Evolutionary conservation across 1,140 invertebrate genomes (phyloP), one percentile per base, ranked within the genome.

Genomic region (Sarcophaga bullata): DNA sequence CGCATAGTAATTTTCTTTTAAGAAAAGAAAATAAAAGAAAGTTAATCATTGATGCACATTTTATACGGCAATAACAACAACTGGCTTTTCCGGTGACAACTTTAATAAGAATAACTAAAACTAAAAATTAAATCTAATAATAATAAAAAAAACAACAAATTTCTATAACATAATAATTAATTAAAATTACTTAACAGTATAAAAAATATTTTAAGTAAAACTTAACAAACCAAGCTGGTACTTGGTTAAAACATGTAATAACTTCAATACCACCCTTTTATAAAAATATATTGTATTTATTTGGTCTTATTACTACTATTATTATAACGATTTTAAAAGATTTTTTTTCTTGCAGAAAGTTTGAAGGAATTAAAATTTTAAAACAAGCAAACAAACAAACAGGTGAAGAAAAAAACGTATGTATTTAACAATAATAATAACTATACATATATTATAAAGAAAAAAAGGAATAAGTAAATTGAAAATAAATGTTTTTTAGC

Each of bases 1-100:
- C n/a, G n/a, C n/a, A n/a, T n/a, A n/a, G n/a, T n/a, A n/a, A n/a
- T n/a, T n/a, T n/a, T n/a, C n/a, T n/a, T n/a, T n/a, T n/a, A n/a
- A n/a, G n/a, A 37, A 37, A 1, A 2, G 25, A 37, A 37, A 37
- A n/a, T 50, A 6, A 52, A 52, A 52, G 8, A 62, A 19, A 68
- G 10, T 19, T 8, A 68, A 19, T 78, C 75, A 78, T 78, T 78
- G 48, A 25, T 17, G 9, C 75, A 78, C 75, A 78, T 78, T 78
- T 78, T 78, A 78, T 78, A 50, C 75, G 75, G 75, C 75, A 78
- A 10, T 72, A 25, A 50, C 19, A 73, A 11, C 25, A 68, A 50
- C 75, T 78, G 75, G 75, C 75, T 50, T 78, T 78, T 78, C 75
- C 75, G 75, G 75, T 78, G 75, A 78, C 75, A 78, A 50, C 75